Evolutionary conservation across 2,888 invertebrate genomes (phyloP), one percentile per base, ranked within the genome.

Genomic region (Trichopria drosophilae): DNA sequence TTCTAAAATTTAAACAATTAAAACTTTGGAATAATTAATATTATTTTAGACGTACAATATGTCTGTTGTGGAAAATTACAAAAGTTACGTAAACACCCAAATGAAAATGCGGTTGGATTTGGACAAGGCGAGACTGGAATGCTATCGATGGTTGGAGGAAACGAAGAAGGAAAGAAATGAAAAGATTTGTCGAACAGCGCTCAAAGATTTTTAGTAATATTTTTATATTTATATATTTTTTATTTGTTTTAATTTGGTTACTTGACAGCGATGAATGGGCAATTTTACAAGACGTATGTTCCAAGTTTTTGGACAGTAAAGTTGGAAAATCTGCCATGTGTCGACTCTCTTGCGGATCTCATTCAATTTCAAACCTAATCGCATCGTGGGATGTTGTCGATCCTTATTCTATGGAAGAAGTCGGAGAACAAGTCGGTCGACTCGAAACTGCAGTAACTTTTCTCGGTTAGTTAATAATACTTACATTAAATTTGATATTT

Each of bases 21-120:
- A 3, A 6, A 9, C 26, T 15, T 10, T 31, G 34, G 23, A 32
- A 46, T 5, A 36, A 6, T 10, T n/a, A 36, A 24, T 9, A 26
- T 20, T 32, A 7, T 32, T 19, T 9, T 23, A 64, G 64, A 54
- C 57, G 13, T 63, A 60, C 23, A 61, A 64, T 42, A 39, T 49
- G 34, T 41, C 22, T 6, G 43, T 52, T 15, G 47, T 60, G 36
- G 28, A 15, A 13, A 60, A 61, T 26, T 55, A 62, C 26, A 55
- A 56, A 42, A 44, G 41, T 7, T 62, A 61, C 34, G 61, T 59
- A 32, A 53, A 60, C 22, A 23, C 54, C 13, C 51, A 51, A 36
- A 26, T 61, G 23, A 47, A 54, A 23, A 51, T 62, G 46, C 28
- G 35, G 3, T 34, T 55, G 12, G 6, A 34, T 6, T 41, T 35